A percentile compares a stretch with the other conserved stretches of the same genome.
Evolutionary conservation across 2,888 invertebrate genomes (phyloP).

Genomic region (Nebria salina): DNA sequence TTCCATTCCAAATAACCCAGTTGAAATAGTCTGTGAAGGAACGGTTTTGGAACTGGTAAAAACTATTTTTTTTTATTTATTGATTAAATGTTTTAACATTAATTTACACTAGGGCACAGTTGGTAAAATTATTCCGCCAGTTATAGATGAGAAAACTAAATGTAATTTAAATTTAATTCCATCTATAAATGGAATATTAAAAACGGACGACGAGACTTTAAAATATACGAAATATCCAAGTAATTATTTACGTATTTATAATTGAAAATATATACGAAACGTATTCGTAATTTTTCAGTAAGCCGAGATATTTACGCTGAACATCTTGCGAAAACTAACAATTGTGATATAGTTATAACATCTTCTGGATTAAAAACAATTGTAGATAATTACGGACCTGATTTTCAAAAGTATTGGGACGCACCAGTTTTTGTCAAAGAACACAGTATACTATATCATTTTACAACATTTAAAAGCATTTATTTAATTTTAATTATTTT

Average conservation of each 20-base stretch:
- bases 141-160: slow-evolving; percentile 1
- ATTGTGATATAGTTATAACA: slow-evolving; percentile 56
- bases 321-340: slow-evolving; percentile 51
- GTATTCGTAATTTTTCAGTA: slow-evolving; percentile 51
- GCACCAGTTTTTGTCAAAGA: slow-evolving; percentile 57
- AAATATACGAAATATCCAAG: slow-evolving; percentile 19
- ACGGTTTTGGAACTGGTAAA: slow-evolving; percentile 30
- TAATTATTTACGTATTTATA: slow-evolving; percentile 4
- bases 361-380: slow-evolving; percentile 56
- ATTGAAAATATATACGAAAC: neutral
- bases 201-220: slow-evolving; percentile 1
- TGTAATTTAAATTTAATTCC: neutral
- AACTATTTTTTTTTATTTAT: neutral
- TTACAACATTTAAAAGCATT: neutral
- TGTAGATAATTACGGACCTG: slow-evolving; percentile 53
- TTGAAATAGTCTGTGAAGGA: slow-evolving; percentile 22
- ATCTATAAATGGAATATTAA: slow-evolving; percentile 11
- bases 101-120: slow-evolving; percentile 10
- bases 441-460: slow-evolving; percentile 6
- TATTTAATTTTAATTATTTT: neutral
- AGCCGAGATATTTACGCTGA: slow-evolving; percentile 55
- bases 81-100: neutral
- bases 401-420: slow-evolving; percentile 54
- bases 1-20: neutral
- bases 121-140: slow-evolving; percentile 4